A percentile compares a stretch with the other conserved stretches of the same genome.
phyloP scores from a whole-genome alignment of 1,140 invertebrate species.

The Ridgeia piscesae region DNA sequence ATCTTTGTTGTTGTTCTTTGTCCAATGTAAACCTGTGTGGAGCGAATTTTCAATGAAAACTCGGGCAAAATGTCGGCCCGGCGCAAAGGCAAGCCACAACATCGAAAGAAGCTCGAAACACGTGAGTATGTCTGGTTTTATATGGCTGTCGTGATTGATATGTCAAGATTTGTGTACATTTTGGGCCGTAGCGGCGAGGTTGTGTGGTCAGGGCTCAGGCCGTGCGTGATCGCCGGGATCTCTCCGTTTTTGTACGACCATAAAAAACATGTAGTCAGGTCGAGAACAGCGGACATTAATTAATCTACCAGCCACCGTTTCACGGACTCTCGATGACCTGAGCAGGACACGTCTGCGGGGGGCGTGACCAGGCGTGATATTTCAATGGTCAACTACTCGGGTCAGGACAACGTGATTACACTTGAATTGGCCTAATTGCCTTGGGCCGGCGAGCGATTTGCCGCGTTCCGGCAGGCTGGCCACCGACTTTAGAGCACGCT shows the following conservation, averaged over 20 bases:
- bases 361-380: conserved; percentile 3
- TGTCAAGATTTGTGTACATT: not conserved
- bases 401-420: not conserved
- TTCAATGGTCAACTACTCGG: conserved; percentile 4
- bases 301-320: not conserved
- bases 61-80: conserved; percentile 2
- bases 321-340: not conserved
- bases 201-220: not conserved
- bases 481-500: not conserved
- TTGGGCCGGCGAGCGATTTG: not conserved
- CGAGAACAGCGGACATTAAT: not conserved
- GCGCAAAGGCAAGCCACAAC: conserved; percentile 3
- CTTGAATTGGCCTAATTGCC: conserved; percentile 4
- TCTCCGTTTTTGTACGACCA: not conserved
- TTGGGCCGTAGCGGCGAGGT: not conserved
- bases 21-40: not conserved
- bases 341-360: not conserved
- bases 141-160: not conserved
- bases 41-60: conserved; percentile 6
- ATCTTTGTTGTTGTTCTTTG: conserved; percentile 6
- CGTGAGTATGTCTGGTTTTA: not conserved
- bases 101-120: conserved; percentile 5
- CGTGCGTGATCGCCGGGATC: conserved; percentile 2
- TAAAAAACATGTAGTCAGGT: not conserved
- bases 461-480: conserved; percentile 1